These are phyloP conservation scores for Euphydryas editha DNA, from an alignment of 2,888 invertebrate genomes.

Conservation along the genomic window DNA sequence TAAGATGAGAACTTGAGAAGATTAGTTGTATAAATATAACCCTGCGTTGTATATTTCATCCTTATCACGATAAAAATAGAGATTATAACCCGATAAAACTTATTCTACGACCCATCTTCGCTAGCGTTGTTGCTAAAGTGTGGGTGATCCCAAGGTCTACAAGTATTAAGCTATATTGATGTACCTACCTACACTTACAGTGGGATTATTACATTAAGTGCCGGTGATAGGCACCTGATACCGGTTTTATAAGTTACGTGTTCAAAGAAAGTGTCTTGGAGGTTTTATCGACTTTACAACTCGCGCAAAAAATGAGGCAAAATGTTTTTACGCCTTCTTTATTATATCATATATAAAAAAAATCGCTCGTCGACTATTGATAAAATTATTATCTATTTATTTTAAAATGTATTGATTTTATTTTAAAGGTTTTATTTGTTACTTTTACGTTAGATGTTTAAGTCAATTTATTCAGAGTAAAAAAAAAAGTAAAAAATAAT, in stretches of 20 bases:
- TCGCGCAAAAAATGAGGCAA: background rate
- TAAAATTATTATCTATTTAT: no score
- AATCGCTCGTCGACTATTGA: no score
- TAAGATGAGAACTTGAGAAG: slow-evolving; percentile 28
- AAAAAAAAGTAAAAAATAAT: no score
- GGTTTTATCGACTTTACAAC: slow-evolving; percentile 10
- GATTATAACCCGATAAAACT: slow-evolving; percentile 29
- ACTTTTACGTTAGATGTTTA: no score
- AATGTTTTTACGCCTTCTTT: background rate
- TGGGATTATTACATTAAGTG: slow-evolving; percentile 40
- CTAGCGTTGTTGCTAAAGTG: slow-evolving; percentile 32
- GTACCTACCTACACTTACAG: slow-evolving; percentile 39
- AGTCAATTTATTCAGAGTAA: no score
- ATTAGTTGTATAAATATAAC: slow-evolving; percentile 26
- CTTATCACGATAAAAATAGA: slow-evolving; percentile 23
- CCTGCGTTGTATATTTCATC: slow-evolving; percentile 6
- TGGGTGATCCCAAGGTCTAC: slow-evolving; percentile 45
- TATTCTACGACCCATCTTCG: slow-evolving; percentile 19
- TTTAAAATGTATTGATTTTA: no score
- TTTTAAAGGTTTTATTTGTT: no score
- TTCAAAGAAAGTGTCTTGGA: slow-evolving; percentile 21
- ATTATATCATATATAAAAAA: background rate
- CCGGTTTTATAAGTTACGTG: slow-evolving; percentile 33
- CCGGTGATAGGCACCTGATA: slow-evolving; percentile 35
- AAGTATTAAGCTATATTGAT: slow-evolving; percentile 40